Conservation (phyloP, 1,140 invertebrate species). For the Calliphora vicina region DNA sequence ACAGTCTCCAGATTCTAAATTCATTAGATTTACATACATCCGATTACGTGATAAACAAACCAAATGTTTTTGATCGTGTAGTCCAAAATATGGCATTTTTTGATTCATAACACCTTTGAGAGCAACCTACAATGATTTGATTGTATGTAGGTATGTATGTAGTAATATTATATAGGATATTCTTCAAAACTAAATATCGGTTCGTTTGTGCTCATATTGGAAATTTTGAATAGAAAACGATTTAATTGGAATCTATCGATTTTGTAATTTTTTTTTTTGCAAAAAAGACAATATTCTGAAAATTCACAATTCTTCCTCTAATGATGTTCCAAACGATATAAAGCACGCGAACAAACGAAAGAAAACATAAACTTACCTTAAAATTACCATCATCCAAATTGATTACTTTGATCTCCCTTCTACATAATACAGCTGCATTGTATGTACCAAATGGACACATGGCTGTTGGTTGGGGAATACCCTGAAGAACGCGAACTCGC, state of each 20-base stretch:
- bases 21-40: conserved; percentile 92
- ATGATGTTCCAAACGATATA: no score
- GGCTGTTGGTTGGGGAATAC: conserved; percentile 74
- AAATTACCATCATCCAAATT: conserved; percentile 76
- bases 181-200: no score
- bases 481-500: conserved; percentile 73
- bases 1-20: conserved; percentile 79
- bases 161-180: no score
- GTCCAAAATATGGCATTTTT: conserved; percentile 88
- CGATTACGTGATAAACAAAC: conserved; percentile 84
- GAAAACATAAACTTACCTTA: conserved; percentile 51
- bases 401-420: conserved; percentile 80
- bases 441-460: conserved; percentile 76
- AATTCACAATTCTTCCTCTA: no score
- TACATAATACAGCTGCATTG: conserved; percentile 80
- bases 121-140: conserved; percentile 62
- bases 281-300: no score
- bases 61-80: conserved; percentile 80
- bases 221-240: no score
- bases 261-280: no score
- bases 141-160: no score
- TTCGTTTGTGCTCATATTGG: no score
- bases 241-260: no score
- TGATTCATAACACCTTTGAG: conserved; percentile 91
- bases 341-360: no score